These are phyloP conservation scores for Aphelocoma californica DNA, from an alignment of 2,797 vertebrate species.

Conservation along the genomic window DNA sequence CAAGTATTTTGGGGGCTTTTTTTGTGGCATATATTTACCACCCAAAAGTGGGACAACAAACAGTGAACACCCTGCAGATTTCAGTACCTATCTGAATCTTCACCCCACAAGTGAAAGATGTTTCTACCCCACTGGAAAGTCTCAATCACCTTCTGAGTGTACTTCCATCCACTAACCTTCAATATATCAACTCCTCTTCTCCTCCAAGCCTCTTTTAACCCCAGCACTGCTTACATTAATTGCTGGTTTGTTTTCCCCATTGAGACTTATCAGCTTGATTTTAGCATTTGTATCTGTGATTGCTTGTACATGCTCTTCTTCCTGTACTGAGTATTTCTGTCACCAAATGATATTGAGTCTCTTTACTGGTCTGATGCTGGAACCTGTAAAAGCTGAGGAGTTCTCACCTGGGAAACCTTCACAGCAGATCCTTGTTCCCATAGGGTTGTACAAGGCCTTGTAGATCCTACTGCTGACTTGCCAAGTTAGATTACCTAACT, in stretches of 20 bases:
- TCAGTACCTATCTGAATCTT: not conserved
- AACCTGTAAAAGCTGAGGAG: not conserved
- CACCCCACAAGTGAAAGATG: not conserved
- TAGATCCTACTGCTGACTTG: not conserved
- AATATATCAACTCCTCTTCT: not conserved
- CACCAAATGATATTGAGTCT: fast-evolving
- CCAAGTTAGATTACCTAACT: not conserved
- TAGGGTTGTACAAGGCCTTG: not conserved
- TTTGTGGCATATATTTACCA: not conserved
- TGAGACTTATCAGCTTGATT: not conserved
- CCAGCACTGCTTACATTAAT: not conserved
- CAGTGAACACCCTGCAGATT: not conserved
- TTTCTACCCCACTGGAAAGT: not conserved
- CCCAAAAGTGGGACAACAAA: not conserved
- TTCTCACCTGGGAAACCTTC: not conserved
- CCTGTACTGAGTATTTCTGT: not conserved
- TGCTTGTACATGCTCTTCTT: not conserved
- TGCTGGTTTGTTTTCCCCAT: not conserved
- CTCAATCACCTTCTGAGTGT: not conserved
- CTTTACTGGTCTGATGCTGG: not conserved
- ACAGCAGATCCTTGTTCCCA: not conserved
- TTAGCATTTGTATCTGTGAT: not conserved
- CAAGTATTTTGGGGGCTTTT: fast-evolving
- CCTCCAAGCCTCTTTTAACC: not conserved
- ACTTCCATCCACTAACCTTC: not conserved